Percentiles rank a stretch among this genome's conserved stretches.
phyloP scores from a whole-genome alignment of 2,888 invertebrate species.

The Acanthopleura granulata region DNA sequence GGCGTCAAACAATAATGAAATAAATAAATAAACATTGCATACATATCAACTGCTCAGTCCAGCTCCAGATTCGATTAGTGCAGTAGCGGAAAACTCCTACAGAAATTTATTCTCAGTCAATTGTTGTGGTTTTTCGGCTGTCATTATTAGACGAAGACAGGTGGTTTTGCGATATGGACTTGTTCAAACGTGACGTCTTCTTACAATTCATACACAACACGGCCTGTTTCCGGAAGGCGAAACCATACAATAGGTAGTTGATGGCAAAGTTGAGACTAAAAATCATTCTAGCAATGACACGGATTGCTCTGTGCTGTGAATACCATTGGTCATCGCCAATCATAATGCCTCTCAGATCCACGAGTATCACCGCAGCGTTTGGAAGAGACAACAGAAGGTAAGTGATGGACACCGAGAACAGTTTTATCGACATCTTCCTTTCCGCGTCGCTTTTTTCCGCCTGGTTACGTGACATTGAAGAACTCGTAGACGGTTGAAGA shows the following conservation, averaged over 20 bases:
- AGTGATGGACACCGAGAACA: not conserved
- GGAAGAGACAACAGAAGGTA: not conserved
- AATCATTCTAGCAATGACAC: not conserved
- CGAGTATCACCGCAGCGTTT: not conserved
- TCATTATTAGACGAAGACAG: too few relatives aligned
- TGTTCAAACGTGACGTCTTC: too few relatives aligned
- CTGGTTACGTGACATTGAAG: not conserved
- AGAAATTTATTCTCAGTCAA: too few relatives aligned
- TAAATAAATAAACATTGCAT: too few relatives aligned
- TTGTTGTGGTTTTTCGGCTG: too few relatives aligned
- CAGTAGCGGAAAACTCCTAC: too few relatives aligned
- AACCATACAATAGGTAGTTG: not conserved
- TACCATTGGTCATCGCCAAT: not conserved
- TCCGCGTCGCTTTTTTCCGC: not conserved
- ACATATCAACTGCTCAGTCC: too few relatives aligned
- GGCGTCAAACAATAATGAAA: too few relatives aligned
- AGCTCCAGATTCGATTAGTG: too few relatives aligned
- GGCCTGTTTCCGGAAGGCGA: not conserved
- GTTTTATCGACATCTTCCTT: not conserved
- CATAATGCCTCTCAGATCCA: not conserved
- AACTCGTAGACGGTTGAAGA: too few relatives aligned
- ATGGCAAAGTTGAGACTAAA: not conserved
- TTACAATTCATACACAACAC: too few relatives aligned
- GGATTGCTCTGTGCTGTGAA: not conserved
- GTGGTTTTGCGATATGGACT: too few relatives aligned